Conservation (phyloP, 2,797 vertebrate species). For the Sebastolobus altivelis region DNA sequence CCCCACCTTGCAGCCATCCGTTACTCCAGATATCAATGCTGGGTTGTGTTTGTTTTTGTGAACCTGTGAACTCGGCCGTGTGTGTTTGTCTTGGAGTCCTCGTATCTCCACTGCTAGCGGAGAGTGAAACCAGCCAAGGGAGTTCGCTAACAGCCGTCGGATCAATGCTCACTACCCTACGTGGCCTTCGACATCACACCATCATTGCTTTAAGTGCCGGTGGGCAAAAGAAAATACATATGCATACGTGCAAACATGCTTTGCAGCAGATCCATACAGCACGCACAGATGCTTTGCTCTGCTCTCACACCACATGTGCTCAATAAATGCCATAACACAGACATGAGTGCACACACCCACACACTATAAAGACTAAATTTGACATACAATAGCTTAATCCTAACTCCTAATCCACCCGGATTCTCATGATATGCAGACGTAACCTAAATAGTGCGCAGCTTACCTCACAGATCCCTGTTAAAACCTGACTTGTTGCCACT, state of each 20-base stretch:
- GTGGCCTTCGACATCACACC: conserved; percentile 5
- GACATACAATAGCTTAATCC: conserved; percentile 58
- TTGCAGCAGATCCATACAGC: conserved; percentile 6
- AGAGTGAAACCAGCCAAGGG: conserved; percentile 49
- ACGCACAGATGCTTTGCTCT: background rate
- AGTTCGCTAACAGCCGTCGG: conserved; percentile 38
- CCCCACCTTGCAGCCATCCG: conserved; percentile 28
- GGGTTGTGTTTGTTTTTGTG: conserved; percentile 57
- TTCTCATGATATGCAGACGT: conserved; percentile 63
- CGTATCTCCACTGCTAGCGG: conserved; percentile 27
- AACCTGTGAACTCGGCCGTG: conserved; percentile 41
- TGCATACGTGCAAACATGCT: conserved; percentile 5
- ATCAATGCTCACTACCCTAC: conserved; percentile 17
- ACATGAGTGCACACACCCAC: conserved; percentile 18
- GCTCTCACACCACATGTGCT: conserved; percentile 14
- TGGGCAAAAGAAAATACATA: background rate
- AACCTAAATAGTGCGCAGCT: conserved; percentile 67
- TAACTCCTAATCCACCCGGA: conserved; percentile 57
- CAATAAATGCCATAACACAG: conserved; percentile 22
- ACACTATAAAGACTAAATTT: conserved; percentile 11
- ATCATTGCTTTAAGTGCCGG: background rate
- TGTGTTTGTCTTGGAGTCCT: conserved; percentile 53
- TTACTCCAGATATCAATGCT: conserved; percentile 39
- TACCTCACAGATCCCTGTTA: conserved; percentile 53
- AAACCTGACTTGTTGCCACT: conserved; percentile 63